Evolutionary conservation across 2,888 invertebrate species (phyloP), one percentile per base, ranked within the genome.

Genomic region (Agrotis puta): DNA sequence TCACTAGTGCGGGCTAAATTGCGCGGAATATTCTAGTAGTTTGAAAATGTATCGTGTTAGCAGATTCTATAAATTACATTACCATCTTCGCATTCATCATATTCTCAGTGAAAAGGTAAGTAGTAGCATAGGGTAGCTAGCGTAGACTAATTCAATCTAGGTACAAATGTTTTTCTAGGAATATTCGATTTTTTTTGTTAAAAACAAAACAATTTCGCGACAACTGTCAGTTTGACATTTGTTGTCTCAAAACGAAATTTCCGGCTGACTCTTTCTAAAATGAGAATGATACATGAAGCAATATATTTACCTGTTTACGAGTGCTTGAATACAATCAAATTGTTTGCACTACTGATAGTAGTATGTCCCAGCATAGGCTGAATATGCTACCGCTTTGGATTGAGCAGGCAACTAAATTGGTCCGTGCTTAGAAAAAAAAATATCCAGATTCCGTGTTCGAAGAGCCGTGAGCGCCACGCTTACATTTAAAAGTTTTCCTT

Each of bases 41-140:
- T n/a, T 50, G 3, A 16, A 18, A 16, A 2, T 11, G 18, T 27
- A 14, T 14, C 16, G 1, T 14, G n/a, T n/a, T n/a, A 18, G 2
- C 22, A 16, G 4, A 9, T 18, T 14, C 39, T 16, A n/a, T n/a
- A n/a, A 13, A 3, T 5, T n/a, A 45, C 6, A 20, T 22, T 6
- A 18, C 14, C 39, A 33, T 18, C 3, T 13, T n/a, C 39, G 43
- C 22, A 13, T 9, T 33, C 48, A 57, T 70, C 2, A n/a, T n/a
- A 50, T 48, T 24, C 5, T 43, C 16, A 20, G 1, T 11, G 0
- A 39, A 9, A 69, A 79, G 79, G 79, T 79, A 81, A 79, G 79
- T 81, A 51, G 57, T 77, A 81, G 65, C 3, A 18, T 65, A 62
- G 22, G 24, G 67, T 79, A 43, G 54, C 11, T 53, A n/a, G 18